phyloP scores from a whole-genome alignment of 2,113 vertebrate species.

The Passer domesticus region DNA sequence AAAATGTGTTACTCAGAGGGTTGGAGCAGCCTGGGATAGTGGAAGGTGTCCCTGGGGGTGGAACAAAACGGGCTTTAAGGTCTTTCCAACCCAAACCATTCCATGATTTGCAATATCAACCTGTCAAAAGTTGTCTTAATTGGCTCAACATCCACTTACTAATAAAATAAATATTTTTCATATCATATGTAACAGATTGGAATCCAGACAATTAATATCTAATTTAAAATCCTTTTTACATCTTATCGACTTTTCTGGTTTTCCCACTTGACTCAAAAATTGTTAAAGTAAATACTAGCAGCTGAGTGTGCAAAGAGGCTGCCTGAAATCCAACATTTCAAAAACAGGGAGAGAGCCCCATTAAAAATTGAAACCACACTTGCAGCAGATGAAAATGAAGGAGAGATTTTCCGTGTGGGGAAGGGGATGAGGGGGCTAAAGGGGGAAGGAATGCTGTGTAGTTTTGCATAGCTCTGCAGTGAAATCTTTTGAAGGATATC shows the following conservation, averaged over 20 bases:
- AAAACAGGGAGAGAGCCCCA: background rate
- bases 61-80: background rate
- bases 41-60: background rate
- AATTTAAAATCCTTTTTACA: background rate
- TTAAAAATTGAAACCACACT: slow-evolving; percentile 28
- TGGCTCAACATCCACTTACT: background rate
- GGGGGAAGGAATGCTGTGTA: background rate
- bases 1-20: background rate
- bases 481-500: background rate
- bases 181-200: background rate
- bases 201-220: background rate
- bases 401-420: background rate
- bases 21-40: background rate
- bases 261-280: background rate
- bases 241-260: background rate
- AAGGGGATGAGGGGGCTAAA: background rate
- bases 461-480: background rate
- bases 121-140: background rate
- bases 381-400: background rate
- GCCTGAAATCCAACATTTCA: background rate
- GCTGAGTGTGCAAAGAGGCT: background rate
- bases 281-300: background rate
- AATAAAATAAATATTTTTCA: background rate
- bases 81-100: background rate
- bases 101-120: background rate